These are phyloP conservation scores for Acronicta leporina DNA, from an alignment of 2,888 invertebrate genomes.

Conservation along the genomic window DNA sequence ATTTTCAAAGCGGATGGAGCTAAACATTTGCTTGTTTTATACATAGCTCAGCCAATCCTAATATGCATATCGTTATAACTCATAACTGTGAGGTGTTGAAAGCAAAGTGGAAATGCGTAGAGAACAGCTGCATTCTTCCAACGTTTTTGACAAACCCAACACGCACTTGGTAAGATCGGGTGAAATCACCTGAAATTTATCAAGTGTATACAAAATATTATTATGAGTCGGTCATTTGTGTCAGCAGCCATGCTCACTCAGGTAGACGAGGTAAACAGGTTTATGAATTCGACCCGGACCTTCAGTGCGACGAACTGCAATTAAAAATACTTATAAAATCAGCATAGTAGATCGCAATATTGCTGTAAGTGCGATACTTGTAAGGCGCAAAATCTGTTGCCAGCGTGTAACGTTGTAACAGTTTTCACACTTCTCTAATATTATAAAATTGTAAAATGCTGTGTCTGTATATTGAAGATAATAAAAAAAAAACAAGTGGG, in stretches of 20 bases:
- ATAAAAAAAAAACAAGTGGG: too few species aligned
- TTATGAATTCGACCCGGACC: constrained; percentile 20
- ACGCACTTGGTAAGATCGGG: constrained; percentile 1
- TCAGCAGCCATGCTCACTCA: constrained; percentile 34
- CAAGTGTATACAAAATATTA: constrained; percentile 32
- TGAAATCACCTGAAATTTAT: constrained; percentile 31
- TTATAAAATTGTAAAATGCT: too few species aligned
- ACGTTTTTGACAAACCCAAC: neutral
- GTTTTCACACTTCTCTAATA: too few species aligned
- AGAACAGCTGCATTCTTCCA: too few species aligned
- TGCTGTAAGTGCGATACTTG: neutral
- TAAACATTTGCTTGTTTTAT: too few species aligned
- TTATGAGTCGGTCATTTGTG: constrained; percentile 34
- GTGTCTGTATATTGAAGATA: too few species aligned
- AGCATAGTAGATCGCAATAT: neutral
- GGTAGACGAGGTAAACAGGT: constrained; percentile 43
- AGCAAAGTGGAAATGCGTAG: too few species aligned
- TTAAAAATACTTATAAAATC: constrained; percentile 1
- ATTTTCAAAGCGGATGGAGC: too few species aligned
- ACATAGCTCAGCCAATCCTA: too few species aligned
- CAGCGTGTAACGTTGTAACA: too few species aligned
- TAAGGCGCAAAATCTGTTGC: neutral
- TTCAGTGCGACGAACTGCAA: constrained; percentile 5
- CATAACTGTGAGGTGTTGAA: too few species aligned
- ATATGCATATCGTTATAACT: too few species aligned